Conservation (phyloP, 2,797 vertebrate species). For the Mallotus villosus region DNA sequence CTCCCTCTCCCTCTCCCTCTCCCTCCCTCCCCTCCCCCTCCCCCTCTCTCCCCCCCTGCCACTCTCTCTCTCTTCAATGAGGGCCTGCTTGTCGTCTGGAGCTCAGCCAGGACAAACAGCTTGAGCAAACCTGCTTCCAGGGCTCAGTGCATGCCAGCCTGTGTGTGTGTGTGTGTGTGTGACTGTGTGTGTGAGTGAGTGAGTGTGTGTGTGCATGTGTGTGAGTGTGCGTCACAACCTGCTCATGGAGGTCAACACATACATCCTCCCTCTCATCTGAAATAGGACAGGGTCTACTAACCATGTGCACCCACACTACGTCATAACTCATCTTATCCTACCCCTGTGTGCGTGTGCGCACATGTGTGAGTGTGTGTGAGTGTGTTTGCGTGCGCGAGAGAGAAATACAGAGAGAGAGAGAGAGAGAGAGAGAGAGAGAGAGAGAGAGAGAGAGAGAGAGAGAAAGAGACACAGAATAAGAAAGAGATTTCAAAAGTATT, state of each 20-base stretch:
- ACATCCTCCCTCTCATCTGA: slow-evolving; percentile 18
- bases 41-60: too few species aligned
- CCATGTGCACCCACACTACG: not conserved
- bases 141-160: slow-evolving; percentile 36
- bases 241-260: slow-evolving; percentile 12
- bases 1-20: slow-evolving; percentile 2
- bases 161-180: slow-evolving; percentile 1
- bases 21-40: not conserved
- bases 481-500: not conserved
- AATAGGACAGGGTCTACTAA: slow-evolving; percentile 5
- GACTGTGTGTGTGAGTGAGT: slow-evolving; percentile 5
- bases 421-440: not conserved
- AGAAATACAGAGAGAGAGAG: not conserved
- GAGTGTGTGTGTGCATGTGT: not conserved
- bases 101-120: slow-evolving; percentile 62
- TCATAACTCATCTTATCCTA: not conserved
- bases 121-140: slow-evolving; percentile 64
- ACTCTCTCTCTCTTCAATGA: slow-evolving; percentile 33
- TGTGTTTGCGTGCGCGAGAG: not conserved
- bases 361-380: not conserved
- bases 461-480: not conserved
- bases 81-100: slow-evolving; percentile 51
- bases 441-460: not conserved
- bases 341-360: not conserved
- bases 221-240: not conserved